Conservation (phyloP, 2,888 invertebrate genomes). For the Chromoteleia sp. region DNA sequence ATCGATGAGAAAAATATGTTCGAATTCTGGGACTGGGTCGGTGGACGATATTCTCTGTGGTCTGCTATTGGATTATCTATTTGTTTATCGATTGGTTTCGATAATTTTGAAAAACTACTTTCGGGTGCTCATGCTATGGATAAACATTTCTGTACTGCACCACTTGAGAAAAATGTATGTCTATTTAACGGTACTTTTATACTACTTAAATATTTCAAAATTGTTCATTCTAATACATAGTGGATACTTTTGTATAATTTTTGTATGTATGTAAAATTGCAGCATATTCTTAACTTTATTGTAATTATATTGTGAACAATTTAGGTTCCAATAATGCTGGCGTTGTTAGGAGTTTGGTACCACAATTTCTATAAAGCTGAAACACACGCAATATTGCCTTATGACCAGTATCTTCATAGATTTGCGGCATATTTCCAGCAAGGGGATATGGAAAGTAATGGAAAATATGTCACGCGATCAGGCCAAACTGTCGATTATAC, state of each 20-base stretch:
- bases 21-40: slow-evolving; percentile 99
- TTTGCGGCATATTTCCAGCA: slow-evolving; percentile 99
- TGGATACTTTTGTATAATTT: too few species aligned
- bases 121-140: slow-evolving; percentile 98
- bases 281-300: too few species aligned
- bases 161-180: slow-evolving; percentile 95
- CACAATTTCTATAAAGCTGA: slow-evolving; percentile 97
- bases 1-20: slow-evolving; percentile 99
- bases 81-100: slow-evolving; percentile 95
- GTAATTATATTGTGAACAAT: slow-evolving; percentile 67
- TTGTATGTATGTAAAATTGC: too few species aligned
- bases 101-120: slow-evolving; percentile 96
- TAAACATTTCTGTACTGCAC: slow-evolving; percentile 94
- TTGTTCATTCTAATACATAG: too few species aligned
- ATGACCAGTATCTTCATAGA: slow-evolving; percentile 99
- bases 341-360: slow-evolving; percentile 97
- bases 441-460: slow-evolving; percentile 99
- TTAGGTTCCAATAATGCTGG: slow-evolving; percentile 96
- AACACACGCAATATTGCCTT: slow-evolving; percentile 98
- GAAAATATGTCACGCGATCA: slow-evolving; percentile 94
- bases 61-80: slow-evolving; percentile 99
- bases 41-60: slow-evolving; percentile 98
- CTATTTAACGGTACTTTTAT: background rate
- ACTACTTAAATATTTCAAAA: too few species aligned
- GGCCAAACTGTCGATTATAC: slow-evolving; percentile 86